Conservation (phyloP, 2,888 invertebrate species). For the Epistrophe eligans region DNA sequence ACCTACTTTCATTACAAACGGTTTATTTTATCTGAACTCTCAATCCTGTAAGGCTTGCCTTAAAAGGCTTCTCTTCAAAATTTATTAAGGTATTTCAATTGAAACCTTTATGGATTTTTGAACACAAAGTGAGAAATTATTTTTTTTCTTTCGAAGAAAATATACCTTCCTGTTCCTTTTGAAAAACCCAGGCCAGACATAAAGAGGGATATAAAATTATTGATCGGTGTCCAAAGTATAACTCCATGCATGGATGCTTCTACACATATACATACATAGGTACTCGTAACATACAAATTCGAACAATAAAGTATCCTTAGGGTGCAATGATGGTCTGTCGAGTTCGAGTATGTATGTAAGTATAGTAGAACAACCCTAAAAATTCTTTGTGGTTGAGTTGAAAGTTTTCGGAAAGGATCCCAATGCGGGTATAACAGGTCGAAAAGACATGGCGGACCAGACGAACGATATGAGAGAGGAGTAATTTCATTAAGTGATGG, state of each 20-base stretch:
- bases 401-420: conserved; percentile 4
- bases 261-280: neutral
- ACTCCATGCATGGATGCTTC: conserved; percentile 22
- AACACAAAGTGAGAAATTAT: neutral
- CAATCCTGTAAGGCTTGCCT: too few relatives aligned
- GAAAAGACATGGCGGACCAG: neutral
- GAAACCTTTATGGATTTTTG: neutral
- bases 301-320: conserved; percentile 5
- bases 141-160: neutral
- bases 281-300: neutral
- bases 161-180: neutral
- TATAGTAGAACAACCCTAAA: neutral
- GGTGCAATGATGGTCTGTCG: conserved; percentile 12
- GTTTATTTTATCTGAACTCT: too few relatives aligned
- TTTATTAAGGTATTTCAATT: conserved; percentile 1
- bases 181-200: neutral
- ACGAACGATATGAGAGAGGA: neutral
- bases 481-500: conserved; percentile 50
- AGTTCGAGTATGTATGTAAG: neutral
- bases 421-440: neutral
- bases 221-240: conserved; percentile 6
- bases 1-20: too few relatives aligned
- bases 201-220: conserved; percentile 6
- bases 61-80: neutral
- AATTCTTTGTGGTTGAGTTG: neutral